Conservation (phyloP, 2,113 vertebrate species). For the Macquaria australasica region DNA sequence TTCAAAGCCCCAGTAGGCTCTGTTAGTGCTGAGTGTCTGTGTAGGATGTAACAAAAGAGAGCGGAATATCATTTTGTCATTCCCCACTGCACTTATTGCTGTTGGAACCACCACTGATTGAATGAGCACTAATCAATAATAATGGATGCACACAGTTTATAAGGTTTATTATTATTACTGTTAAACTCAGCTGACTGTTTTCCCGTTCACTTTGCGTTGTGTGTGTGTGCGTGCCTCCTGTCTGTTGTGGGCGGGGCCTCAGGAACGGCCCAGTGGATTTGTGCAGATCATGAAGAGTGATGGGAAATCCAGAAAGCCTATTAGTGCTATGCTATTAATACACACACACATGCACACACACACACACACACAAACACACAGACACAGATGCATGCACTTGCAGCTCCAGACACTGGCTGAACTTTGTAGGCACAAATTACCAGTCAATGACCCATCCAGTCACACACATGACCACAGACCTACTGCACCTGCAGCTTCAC, state of each 20-base stretch:
- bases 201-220: not conserved
- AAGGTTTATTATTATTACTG: not conserved
- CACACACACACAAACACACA: conserved; percentile 14
- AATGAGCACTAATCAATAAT: not conserved
- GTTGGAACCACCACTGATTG: not conserved
- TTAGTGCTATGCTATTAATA: conserved; percentile 77
- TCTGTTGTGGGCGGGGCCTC: conserved; percentile 29
- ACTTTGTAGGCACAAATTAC: not conserved
- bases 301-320: conserved; percentile 84
- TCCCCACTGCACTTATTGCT: not conserved
- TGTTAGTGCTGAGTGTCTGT: not conserved
- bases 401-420: conserved; percentile 33
- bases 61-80: not conserved
- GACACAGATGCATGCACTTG: conserved; percentile 5
- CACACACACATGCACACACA: conserved; percentile 40
- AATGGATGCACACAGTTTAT: not conserved
- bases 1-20: not conserved
- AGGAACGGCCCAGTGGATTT: conserved; percentile 68
- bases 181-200: not conserved
- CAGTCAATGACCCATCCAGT: conserved; percentile 27
- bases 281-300: conserved; percentile 77
- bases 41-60: not conserved
- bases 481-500: not conserved
- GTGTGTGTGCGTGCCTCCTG: not conserved
- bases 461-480: not conserved